phyloP scores from a whole-genome alignment of 2,888 invertebrate species.

The Chironomus tentans region DNA sequence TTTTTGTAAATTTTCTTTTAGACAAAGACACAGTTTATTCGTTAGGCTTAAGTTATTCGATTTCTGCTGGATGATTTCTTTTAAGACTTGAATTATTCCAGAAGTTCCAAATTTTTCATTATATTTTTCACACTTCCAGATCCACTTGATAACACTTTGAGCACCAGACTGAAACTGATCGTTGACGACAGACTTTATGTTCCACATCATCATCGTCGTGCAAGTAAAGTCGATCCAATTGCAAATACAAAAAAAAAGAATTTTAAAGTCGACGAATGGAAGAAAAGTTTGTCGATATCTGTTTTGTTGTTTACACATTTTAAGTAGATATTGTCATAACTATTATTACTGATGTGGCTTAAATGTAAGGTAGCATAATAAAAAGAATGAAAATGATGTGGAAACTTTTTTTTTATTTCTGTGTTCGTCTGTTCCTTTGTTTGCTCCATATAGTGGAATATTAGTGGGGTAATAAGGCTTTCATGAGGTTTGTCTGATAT shows the following conservation, averaged over 20 bases:
- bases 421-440: no score
- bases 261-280: no score
- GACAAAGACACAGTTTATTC: not conserved
- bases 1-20: not conserved
- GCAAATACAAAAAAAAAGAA: not conserved
- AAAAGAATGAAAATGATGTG: not conserved
- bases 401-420: no score
- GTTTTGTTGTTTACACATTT: conserved; percentile 11
- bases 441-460: no score
- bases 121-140: not conserved
- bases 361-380: not conserved
- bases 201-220: no score
- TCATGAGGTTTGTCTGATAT: no score
- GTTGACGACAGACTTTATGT: not conserved
- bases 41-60: conserved; percentile 20
- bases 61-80: not conserved
- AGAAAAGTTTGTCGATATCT: not conserved
- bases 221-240: not conserved
- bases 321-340: not conserved
- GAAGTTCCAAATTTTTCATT: no score
- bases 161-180: conserved; percentile 1
- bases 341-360: not conserved
- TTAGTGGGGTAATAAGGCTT: no score
- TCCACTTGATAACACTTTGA: conserved; percentile 18
- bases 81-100: not conserved